phyloP scores from a whole-genome alignment of 2,113 vertebrate genomes.

The Gobiocypris rarus region DNA sequence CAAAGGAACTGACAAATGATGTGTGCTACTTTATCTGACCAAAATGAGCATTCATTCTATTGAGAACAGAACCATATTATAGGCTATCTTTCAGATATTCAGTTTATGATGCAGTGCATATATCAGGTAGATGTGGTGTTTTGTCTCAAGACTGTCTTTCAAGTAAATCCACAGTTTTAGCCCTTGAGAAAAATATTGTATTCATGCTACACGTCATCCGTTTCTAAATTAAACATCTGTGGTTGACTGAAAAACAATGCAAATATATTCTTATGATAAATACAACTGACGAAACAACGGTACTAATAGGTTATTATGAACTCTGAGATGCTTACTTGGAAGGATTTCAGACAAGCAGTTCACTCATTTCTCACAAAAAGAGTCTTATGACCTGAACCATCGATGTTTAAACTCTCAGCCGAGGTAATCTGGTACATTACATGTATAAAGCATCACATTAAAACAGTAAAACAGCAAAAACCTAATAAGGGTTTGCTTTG shows the following conservation, averaged over 20 bases:
- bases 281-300: not conserved
- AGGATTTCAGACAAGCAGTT: not conserved
- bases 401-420: not conserved
- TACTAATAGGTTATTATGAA: not conserved
- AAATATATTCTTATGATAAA: not conserved
- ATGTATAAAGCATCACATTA: not conserved
- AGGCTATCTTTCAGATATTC: not conserved
- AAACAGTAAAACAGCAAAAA: constrained; percentile 9
- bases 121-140: constrained; percentile 4
- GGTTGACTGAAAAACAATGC: not conserved
- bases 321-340: constrained; percentile 15
- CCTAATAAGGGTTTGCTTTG: not conserved
- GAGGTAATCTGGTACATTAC: not conserved
- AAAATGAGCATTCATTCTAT: not conserved
- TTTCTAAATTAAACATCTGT: not conserved
- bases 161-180: constrained; percentile 34
- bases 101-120: constrained; percentile 13
- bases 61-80: not conserved
- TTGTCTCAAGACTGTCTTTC: constrained; percentile 19
- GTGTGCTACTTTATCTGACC: not conserved
- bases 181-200: constrained; percentile 31
- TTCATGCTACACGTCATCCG: constrained; percentile 16
- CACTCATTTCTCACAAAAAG: not conserved
- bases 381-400: constrained; percentile 7
- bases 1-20: not conserved